Evolutionary conservation across 2,797 vertebrate species (phyloP).

Genomic region (Lagocephalus sceleratus): DNA sequence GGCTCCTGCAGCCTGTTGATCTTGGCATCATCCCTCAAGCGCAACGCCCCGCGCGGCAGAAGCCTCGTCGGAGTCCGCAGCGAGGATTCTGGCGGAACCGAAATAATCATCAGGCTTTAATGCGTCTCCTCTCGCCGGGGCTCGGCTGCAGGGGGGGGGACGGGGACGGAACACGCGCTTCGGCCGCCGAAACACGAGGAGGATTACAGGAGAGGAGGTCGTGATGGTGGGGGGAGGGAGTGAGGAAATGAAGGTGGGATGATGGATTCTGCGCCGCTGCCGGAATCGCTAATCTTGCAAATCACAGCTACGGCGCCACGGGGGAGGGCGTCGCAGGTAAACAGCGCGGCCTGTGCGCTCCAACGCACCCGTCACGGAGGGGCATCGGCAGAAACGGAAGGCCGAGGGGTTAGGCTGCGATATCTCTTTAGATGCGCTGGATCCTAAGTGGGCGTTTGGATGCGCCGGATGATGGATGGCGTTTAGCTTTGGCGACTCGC

Average conservation of each 20-base stretch:
- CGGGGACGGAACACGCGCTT: too few relatives aligned
- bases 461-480: too few relatives aligned
- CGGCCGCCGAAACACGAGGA: conserved; percentile 10
- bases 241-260: conserved; percentile 37
- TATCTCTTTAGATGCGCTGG: too few relatives aligned
- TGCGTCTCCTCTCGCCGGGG: not conserved
- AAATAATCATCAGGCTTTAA: not conserved
- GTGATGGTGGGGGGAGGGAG: conserved; percentile 29
- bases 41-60: not conserved
- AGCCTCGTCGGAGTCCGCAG: not conserved
- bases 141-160: not conserved
- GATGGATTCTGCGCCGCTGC: conserved; percentile 54
- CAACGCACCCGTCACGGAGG: conserved; percentile 40
- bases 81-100: not conserved
- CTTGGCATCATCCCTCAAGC: not conserved
- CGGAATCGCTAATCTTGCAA: conserved; percentile 65
- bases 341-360: conserved; percentile 44
- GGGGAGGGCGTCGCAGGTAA: conserved; percentile 53
- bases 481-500: too few relatives aligned
- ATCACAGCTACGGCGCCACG: conserved; percentile 43
- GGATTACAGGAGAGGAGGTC: conserved; percentile 13
- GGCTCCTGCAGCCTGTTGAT: not conserved
- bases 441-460: too few relatives aligned
- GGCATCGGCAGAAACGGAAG: too few relatives aligned
- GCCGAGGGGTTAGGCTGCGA: too few relatives aligned